phyloP scores from a whole-genome alignment of 2,113 vertebrate species.

The Menidia beryllina region DNA sequence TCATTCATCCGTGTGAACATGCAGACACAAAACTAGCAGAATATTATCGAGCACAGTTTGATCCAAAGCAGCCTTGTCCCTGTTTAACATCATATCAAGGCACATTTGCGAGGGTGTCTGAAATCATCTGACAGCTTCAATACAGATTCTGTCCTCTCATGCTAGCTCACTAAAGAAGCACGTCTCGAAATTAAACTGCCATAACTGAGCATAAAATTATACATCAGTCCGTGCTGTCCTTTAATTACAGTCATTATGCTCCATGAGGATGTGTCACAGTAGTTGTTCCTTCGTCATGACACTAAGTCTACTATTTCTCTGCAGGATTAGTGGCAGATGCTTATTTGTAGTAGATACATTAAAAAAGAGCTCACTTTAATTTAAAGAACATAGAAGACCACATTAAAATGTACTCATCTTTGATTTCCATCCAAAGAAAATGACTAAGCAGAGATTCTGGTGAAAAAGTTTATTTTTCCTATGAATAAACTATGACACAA shows the following conservation, averaged over 20 bases:
- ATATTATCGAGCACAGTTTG: conserved; percentile 7
- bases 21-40: background rate
- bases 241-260: conserved; percentile 58
- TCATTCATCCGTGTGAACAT: background rate
- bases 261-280: conserved; percentile 25
- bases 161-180: conserved; percentile 14
- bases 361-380: too few relatives aligned
- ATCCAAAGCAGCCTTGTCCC: conserved; percentile 32
- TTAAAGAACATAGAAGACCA: background rate
- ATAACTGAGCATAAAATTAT: conserved; percentile 42
- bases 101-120: conserved; percentile 24
- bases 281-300: conserved; percentile 30
- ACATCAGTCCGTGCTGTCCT: conserved; percentile 39
- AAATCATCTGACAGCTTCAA: conserved; percentile 51
- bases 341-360: conserved; percentile 34
- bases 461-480: background rate
- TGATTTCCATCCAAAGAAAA: conserved; percentile 1
- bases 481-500: background rate
- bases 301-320: conserved; percentile 39
- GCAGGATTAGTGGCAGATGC: conserved; percentile 18
- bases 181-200: conserved; percentile 39
- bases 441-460: background rate
- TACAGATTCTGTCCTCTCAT: conserved; percentile 29
- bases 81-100: conserved; percentile 25
- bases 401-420: background rate